Evolutionary conservation across 2,113 vertebrate genomes (phyloP), one percentile per base, ranked within the genome.

Genomic region (Notarius lentiginosus): DNA sequence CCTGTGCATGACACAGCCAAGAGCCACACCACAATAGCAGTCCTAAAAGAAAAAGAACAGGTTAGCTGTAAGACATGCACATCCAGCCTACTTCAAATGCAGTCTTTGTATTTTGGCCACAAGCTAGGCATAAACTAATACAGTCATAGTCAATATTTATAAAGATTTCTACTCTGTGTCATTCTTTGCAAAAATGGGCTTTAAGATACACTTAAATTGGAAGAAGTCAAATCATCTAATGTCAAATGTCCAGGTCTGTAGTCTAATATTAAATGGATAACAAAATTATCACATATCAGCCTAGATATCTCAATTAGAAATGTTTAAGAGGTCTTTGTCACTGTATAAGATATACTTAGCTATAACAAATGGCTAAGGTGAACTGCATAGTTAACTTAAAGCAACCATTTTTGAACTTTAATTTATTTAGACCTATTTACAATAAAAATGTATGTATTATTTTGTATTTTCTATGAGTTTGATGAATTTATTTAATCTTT

Each of bases 41-140:
- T 10, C 60, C 86, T 87, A 60, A 83, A 61, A 75, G 20, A 77
- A 75, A 82, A 7, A 76, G 12, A 86, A 41, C 18, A 70, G 18
- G 1, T 22, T 34, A 18, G 20, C 1, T 55, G 17, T 30, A 24
- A 79, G 7, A 49, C 22, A 77, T 30, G 18, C 17, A 41, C 58
- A 24, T 41, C 34, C 51, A 27, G n/a, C 12, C 51, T 76, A 55
- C 51, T 3, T 27, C 8, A 41, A 77, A 27, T 55, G 75, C 11
- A 77, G 5, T 2, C 2, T 77, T 53, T 53, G 49, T 2, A 77
- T 75, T 75, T 75, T 60, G 27, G 7, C 12, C 30, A 47, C 55
- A 73, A 7, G 5, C 6, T n/a, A 61, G 51, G 34, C 14, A 76
- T 76, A 56, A 14, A 27, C 49, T 68, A 56, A 58, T 84, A 17